Evolutionary conservation across 2,888 invertebrate genomes (phyloP).

Genomic region (Aleiodes testaceus): DNA sequence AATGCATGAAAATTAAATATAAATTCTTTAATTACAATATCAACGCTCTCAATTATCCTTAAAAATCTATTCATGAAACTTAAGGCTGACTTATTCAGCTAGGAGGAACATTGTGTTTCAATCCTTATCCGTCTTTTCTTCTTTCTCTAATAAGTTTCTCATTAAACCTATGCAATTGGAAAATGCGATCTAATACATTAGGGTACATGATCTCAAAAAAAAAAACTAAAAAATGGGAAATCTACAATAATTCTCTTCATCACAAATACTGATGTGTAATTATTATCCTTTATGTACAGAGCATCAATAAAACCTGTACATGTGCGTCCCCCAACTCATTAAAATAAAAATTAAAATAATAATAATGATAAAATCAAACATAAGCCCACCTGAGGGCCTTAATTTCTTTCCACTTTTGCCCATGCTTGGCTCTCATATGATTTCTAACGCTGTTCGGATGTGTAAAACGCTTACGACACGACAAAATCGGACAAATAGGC

Average conservation of each 20-base stretch:
- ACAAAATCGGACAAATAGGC: slow-evolving; percentile 84
- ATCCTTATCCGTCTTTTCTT: slow-evolving; percentile 36
- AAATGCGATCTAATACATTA: slow-evolving; percentile 14
- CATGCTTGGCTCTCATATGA: slow-evolving; percentile 90
- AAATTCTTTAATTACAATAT: slow-evolving; percentile 23
- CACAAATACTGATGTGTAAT: slow-evolving; percentile 26
- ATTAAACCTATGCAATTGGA: neutral
- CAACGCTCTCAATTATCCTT: slow-evolving; percentile 2
- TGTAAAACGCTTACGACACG: slow-evolving; percentile 84
- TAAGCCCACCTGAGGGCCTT: slow-evolving; percentile 85
- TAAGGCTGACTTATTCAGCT: slow-evolving; percentile 73
- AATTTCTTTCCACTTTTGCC: slow-evolving; percentile 87
- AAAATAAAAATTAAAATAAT: neutral
- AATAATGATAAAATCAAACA: slow-evolving; percentile 71
- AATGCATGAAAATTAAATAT: slow-evolving; percentile 27
- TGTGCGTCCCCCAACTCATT: neutral
- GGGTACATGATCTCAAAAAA: neutral
- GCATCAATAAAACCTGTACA: slow-evolving; percentile 13
- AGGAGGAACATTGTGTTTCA: slow-evolving; percentile 72
- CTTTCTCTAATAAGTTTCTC: slow-evolving; percentile 21
- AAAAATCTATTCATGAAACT: slow-evolving; percentile 54
- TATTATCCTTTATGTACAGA: slow-evolving; percentile 13
- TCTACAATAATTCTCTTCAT: neutral
- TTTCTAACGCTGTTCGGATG: slow-evolving; percentile 91
- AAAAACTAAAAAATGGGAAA: neutral